Conservation (phyloP, 2,888 invertebrate species). For the Drosophila gaucha region DNA sequence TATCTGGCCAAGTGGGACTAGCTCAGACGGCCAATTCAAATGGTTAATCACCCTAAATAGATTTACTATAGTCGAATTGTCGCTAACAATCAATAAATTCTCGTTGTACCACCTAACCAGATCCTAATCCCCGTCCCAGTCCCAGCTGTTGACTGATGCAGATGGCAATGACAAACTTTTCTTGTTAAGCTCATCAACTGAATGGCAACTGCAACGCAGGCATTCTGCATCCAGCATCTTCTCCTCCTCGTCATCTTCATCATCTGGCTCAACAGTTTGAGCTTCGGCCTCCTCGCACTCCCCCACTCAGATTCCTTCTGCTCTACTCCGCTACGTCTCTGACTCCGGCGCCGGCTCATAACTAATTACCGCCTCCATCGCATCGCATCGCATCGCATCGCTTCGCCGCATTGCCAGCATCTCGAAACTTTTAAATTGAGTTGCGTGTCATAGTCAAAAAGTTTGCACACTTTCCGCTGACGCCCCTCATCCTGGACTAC, state of each 20-base stretch:
- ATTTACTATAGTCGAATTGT: background rate
- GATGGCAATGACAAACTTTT: constrained; percentile 10
- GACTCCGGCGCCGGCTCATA: constrained; percentile 11
- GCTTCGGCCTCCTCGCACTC: background rate
- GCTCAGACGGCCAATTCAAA: background rate
- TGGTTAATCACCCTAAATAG: background rate
- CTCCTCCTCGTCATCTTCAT: background rate
- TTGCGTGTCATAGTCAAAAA: constrained; percentile 31
- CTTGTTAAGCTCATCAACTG: constrained; percentile 20
- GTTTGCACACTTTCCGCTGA: constrained; percentile 16
- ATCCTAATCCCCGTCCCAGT: background rate
- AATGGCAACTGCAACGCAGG: background rate
- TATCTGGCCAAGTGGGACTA: background rate
- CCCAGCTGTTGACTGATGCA: constrained; percentile 2
- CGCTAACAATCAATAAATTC: constrained; percentile 9
- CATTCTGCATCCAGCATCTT: background rate
- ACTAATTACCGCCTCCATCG: constrained; percentile 25
- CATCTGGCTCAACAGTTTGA: constrained; percentile 3
- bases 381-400: constrained; percentile 19
- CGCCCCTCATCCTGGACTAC: background rate
- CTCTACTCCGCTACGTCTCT: background rate
- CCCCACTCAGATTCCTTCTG: background rate
- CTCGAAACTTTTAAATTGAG: constrained; percentile 29
- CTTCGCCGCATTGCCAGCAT: constrained; percentile 23
- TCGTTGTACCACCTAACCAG: constrained; percentile 1